Percentiles rank a stretch among this genome's conserved stretches.
Evolutionary conservation across 2,888 invertebrate genomes (phyloP).

Genomic region (Dicyrtomina minuta): DNA sequence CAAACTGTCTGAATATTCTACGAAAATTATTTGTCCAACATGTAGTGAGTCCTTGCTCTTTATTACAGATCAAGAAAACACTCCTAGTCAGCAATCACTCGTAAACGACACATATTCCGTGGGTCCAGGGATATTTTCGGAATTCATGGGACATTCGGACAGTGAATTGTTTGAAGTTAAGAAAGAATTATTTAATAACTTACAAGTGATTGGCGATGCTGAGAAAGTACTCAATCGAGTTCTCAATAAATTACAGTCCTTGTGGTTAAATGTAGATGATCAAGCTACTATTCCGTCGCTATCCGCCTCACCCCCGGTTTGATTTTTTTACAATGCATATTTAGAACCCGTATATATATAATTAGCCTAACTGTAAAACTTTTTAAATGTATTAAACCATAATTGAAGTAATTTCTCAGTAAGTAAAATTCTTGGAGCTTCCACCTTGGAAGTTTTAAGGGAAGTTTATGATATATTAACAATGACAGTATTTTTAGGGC

Average conservation of each 20-base stretch:
- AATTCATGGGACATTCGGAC: constrained; percentile 12
- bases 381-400: not conserved
- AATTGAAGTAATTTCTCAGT: too few species aligned
- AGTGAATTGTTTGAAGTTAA: constrained; percentile 22
- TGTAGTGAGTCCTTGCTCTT: too few species aligned
- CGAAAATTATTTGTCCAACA: too few species aligned
- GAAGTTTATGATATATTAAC: too few species aligned
- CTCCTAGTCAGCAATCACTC: constrained; percentile 6
- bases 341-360: not conserved
- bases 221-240: constrained; percentile 4
- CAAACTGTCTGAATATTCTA: too few species aligned
- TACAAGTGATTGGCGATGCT: constrained; percentile 28
- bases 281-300: constrained; percentile 9
- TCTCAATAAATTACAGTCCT: constrained; percentile 27
- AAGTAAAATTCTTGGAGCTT: too few species aligned
- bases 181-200: constrained; percentile 12
- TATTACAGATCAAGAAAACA: too few species aligned
- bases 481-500: constrained; percentile 7
- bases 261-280: constrained; percentile 36
- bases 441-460: too few species aligned
- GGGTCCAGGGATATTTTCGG: constrained; percentile 5
- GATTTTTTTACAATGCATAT: not conserved
- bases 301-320: not conserved
- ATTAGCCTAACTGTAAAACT: too few species aligned
- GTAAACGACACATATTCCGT: not conserved